phyloP scores from a whole-genome alignment of 2,797 vertebrate genomes.

The Anguilla obscura region DNA sequence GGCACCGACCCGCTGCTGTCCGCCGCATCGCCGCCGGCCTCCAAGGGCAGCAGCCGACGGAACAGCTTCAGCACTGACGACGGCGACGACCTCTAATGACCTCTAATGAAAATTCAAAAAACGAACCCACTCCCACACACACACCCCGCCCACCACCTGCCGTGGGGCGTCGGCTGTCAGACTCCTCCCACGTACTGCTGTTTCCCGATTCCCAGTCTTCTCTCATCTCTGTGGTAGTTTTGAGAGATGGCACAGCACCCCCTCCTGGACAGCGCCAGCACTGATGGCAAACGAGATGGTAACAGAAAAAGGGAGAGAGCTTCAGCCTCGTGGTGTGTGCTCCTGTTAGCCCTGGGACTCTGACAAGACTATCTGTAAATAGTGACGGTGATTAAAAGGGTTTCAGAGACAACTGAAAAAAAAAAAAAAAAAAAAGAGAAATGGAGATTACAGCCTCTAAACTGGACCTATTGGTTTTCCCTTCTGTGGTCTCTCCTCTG shows the following conservation, averaged over 20 bases:
- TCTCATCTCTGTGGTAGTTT: constrained; percentile 35
- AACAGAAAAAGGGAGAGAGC: constrained; percentile 66
- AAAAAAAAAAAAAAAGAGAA: background rate
- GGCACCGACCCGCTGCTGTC: constrained; percentile 89
- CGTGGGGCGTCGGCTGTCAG: background rate
- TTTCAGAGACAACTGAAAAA: constrained; percentile 13
- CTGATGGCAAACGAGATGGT: constrained; percentile 41
- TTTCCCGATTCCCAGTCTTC: too few relatives aligned
- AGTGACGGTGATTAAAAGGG: constrained; percentile 12
- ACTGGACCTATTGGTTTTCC: constrained; percentile 19
- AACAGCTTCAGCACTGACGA: constrained; percentile 93
- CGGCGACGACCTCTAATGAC: constrained; percentile 80
- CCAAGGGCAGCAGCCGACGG: constrained; percentile 91
- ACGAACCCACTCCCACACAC: background rate
- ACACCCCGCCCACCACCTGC: background rate
- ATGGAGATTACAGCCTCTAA: constrained; percentile 26
- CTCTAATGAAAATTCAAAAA: background rate
- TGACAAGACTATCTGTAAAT: constrained; percentile 39
- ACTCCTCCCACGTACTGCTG: too few relatives aligned
- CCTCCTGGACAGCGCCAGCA: constrained; percentile 51
- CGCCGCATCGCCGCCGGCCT: constrained; percentile 81
- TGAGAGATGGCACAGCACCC: constrained; percentile 45
- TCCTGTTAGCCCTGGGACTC: constrained; percentile 51
- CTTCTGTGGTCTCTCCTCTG: constrained; percentile 34
- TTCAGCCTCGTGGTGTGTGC: constrained; percentile 51